Evolutionary conservation across 2,888 invertebrate species (phyloP), one percentile per base, ranked within the genome.

Genomic region (Platycnemis pennipes): DNA sequence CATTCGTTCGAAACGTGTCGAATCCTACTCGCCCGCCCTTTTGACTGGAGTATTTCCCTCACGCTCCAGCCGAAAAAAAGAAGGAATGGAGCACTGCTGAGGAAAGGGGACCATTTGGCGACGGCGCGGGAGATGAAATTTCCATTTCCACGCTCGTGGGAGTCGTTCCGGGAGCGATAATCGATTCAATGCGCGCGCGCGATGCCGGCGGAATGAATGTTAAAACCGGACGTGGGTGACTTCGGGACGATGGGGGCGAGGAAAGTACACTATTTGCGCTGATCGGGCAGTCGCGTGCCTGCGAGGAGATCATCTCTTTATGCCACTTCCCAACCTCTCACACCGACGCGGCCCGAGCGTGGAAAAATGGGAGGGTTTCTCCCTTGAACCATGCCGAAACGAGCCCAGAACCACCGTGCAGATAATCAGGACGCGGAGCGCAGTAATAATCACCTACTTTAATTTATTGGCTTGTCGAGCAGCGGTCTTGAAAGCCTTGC

Each of bases 111-210:
- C 11, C 13, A 77, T 77, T 37, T 22, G 69, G 31, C 69, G 7
- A 19, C 63, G 26, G 26, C n/a, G 7, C 37, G 77, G 26, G 63
- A 77, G 77, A 37, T 77, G 77, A 77, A 77, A 77, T 77, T 37
- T 77, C 77, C 77, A 77, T 77, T 77, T 77, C 16, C 77, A 77
- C 37, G 77, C 37, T 31, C 37, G 77, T 26, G 4, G 8, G 77
- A 13, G 37, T 13, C 77, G 77, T 77, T 77, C 77, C 77, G 37
- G 77, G n/a, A 77, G 77, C 77, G 31, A 77, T 77, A 77, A 77
- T 77, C 77, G 37, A 13, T n/a, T 77, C 31, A 77, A 37, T 11
- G 8, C 13, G 77, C 13, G 77, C 8, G 13, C 77, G 31, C 37
- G 77, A 77, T 77, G 37, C 77, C 31, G 77, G 31, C 31, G 77